Evolutionary conservation across 1,140 invertebrate genomes (phyloP), one percentile per base, ranked within the genome.

Genomic region (Aphelinus certus): DNA sequence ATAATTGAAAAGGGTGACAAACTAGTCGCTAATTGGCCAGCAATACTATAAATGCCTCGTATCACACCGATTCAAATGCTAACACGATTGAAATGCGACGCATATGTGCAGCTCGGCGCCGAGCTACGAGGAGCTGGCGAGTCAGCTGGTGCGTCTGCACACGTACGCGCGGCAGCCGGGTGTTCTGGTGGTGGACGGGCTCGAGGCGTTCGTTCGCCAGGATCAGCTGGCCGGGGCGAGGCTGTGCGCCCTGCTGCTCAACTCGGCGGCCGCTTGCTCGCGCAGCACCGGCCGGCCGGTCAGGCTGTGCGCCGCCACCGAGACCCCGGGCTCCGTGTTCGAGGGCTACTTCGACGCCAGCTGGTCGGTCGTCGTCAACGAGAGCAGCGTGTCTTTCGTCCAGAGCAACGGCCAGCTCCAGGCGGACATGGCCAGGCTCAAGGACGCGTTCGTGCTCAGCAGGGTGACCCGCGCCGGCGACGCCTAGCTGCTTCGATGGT

Each of bases 161-260:
- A 82, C 76, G 0, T 87, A 82, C 62, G 71, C 73, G 46, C 73
- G 61, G 2, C 49, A 82, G 55, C 84, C 86, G 2, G 78, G 81
- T 1, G 78, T 86, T 2, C 48, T 88, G 2, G 42, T 88, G 45
- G 80, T 88, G 10, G 86, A 88, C 5, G 74, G 85, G 48, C 71
- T 88, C 0, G 84, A 88, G 51, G 47, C 80, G 55, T 88, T 86
- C 55, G 61, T 5, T 3, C 4, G 53, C 7, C 5, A 51, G 1
- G 48, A 42, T 2, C 71, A 80, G n/a, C 26, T 77, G 3, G 81
- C 80, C 48, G 76, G 79, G 0, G 82, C 84, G 3, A 83, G 72
- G 76, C 70, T 78, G 2, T 87, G 82, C 47, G 73, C 83, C 0
- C 0, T 81, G 7, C 77, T 87, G 61, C 49, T 82, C 1, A 80